A percentile compares a stretch with the other conserved stretches of the same genome.
Evolutionary conservation across 64 coral and sea anemone species (phyloP).

Genomic region (Dendronephthya gigantea): DNA sequence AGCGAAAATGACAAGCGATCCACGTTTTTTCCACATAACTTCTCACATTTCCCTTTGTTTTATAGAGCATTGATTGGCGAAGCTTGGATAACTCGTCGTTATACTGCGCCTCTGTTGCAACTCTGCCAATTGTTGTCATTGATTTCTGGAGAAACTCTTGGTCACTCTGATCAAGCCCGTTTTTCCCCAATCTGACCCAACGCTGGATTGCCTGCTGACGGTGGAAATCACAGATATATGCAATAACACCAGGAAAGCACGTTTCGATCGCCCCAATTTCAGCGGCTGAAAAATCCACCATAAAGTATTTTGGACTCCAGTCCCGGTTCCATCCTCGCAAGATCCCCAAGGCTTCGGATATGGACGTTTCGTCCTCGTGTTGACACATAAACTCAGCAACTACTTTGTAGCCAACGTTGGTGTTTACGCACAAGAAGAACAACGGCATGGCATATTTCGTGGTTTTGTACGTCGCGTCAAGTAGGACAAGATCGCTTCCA

Average conservation of each 20-base stretch:
- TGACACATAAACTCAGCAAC: slow-evolving; percentile 9
- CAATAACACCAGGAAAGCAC: slow-evolving; percentile 19
- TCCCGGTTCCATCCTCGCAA: slow-evolving; percentile 24
- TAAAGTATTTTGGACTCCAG: slow-evolving; percentile 47
- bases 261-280: slow-evolving; percentile 51
- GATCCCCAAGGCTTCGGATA: not conserved
- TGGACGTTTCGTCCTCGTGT: not conserved
- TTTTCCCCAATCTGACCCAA: slow-evolving; percentile 26
- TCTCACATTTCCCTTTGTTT: slow-evolving; percentile 6
- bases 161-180: slow-evolving; percentile 10
- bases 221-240: slow-evolving; percentile 49
- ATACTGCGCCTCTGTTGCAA: not conserved
- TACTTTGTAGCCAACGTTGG: not conserved
- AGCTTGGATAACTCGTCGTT: slow-evolving; percentile 21
- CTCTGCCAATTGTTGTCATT: slow-evolving; percentile 25
- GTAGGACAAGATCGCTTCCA: not conserved
- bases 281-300: slow-evolving; percentile 34
- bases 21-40: not conserved
- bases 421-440: slow-evolving; percentile 43
- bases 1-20: not conserved
- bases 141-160: not conserved
- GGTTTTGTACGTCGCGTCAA: slow-evolving; percentile 46
- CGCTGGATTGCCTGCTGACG: slow-evolving; percentile 11
- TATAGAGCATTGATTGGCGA: slow-evolving; percentile 20
- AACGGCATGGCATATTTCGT: slow-evolving; percentile 52